Conservation (phyloP, 2,797 vertebrate species). For the Cryptoprocta ferox region DNA sequence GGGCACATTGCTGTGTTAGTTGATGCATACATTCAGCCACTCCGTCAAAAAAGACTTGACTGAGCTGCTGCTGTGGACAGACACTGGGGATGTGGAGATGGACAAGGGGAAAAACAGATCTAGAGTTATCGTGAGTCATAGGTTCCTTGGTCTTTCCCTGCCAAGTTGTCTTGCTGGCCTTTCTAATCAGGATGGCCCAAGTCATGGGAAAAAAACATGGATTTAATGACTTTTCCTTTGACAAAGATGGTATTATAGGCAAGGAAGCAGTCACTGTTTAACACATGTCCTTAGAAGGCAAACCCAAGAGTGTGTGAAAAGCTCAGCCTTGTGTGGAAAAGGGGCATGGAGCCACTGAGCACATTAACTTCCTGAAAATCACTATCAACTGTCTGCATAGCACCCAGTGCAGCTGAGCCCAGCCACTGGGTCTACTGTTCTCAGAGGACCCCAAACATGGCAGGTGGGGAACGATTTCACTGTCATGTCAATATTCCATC, state of each 20-base stretch:
- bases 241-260: background rate
- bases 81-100: background rate
- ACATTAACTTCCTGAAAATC: background rate
- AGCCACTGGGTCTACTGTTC: background rate
- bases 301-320: background rate
- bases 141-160: background rate
- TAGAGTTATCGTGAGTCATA: background rate
- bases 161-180: background rate
- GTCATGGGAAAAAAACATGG: background rate
- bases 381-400: fast-evolving
- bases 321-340: background rate
- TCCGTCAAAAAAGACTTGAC: background rate
- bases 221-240: background rate
- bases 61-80: background rate
- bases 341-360: background rate
- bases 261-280: background rate
- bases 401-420: fast-evolving
- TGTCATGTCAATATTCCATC: fast-evolving
- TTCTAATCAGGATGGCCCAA: background rate
- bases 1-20: background rate
- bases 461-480: background rate
- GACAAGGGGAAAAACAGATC: background rate
- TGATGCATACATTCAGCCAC: background rate
- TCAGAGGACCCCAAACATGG: background rate
- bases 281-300: background rate